A percentile compares a stretch with the other conserved stretches of the same genome.
Conservation (phyloP, 2,888 invertebrate species). For the Caradrina clavipalpis region DNA sequence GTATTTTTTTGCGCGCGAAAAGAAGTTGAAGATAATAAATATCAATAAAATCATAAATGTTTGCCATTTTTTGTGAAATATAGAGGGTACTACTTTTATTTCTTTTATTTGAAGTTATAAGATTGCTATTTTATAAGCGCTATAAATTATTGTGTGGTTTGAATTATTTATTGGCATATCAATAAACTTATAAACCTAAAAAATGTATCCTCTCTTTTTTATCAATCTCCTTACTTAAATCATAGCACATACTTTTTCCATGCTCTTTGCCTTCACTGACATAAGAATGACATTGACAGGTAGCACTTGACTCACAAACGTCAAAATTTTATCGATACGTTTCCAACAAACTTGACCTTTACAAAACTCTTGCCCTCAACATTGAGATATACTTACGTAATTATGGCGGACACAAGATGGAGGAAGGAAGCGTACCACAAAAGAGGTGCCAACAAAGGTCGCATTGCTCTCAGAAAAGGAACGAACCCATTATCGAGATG, state of each 20-base stretch:
- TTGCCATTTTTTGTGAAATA: slow-evolving; percentile 7
- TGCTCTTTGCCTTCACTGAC: background rate
- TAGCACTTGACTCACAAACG: background rate
- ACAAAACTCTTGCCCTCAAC: slow-evolving; percentile 20
- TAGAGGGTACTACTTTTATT: background rate
- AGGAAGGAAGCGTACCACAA: slow-evolving; percentile 55
- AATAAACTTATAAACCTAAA: background rate
- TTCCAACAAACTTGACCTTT: slow-evolving; percentile 16
- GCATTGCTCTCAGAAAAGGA: slow-evolving; percentile 32
- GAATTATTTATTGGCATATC: background rate
- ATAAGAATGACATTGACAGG: background rate
- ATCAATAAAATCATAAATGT: slow-evolving; percentile 11
- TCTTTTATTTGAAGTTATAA: background rate
- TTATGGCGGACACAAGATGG: slow-evolving; percentile 38
- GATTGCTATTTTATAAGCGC: background rate
- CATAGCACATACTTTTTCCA: background rate
- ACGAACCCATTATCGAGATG: slow-evolving; percentile 36
- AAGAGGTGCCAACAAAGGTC: slow-evolving; percentile 49
- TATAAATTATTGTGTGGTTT: background rate
- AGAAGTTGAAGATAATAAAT: background rate
- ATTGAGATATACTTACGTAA: slow-evolving; percentile 37
- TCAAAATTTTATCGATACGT: background rate
- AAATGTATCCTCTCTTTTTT: no score
- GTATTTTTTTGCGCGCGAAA: slow-evolving; percentile 41
- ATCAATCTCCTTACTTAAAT: no score